Evolutionary conservation across 1,140 invertebrate species (phyloP), one percentile per base, ranked within the genome.

Genomic region (Euura saliciscinereae): DNA sequence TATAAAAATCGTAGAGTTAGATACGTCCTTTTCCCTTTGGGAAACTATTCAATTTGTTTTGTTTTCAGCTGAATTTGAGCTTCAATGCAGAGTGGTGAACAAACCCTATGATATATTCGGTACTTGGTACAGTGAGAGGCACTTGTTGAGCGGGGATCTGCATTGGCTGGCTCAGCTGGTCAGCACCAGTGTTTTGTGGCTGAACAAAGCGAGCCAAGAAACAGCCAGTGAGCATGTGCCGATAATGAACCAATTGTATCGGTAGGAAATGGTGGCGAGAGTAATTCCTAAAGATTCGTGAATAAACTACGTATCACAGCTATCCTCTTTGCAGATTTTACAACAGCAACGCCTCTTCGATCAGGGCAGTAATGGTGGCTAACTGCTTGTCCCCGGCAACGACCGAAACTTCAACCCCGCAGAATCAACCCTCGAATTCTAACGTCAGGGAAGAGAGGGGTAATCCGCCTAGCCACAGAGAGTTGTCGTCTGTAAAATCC

Each of bases 41-140:
- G n/a, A n/a, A n/a, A n/a, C n/a, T n/a, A n/a, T n/a, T n/a, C 28
- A 28, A 28, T 28, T 28, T 67, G 46, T 70, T 74, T 74, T 73
- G 71, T 75, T 82, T 84, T 68, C 75, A 91, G 92, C 90, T 83
- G 89, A 89, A 13, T 95, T 95, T 80, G 85, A 92, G 78, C 87
- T 96, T 8, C 93, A 95, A 79, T 96, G 95, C 79, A 88, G 95
- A 70, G 93, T 96, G 5, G 89, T 92, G 43, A 97, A 96, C 87
- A 95, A 96, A 75, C 96, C 96, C 0, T 96, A 96, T 80, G 95
- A 97, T 85, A 94, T 96, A 76, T 96, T 96, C 87, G 95, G 95
- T 13, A 94, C 94, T 59, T 97, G 95, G 95, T 96, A 95, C 79
- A 95, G 93, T 81, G 94, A 96, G 79, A 90, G 91, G 76, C 93